Conservation (phyloP, 2,888 invertebrate species). For the Tubiluchus corallicola region DNA sequence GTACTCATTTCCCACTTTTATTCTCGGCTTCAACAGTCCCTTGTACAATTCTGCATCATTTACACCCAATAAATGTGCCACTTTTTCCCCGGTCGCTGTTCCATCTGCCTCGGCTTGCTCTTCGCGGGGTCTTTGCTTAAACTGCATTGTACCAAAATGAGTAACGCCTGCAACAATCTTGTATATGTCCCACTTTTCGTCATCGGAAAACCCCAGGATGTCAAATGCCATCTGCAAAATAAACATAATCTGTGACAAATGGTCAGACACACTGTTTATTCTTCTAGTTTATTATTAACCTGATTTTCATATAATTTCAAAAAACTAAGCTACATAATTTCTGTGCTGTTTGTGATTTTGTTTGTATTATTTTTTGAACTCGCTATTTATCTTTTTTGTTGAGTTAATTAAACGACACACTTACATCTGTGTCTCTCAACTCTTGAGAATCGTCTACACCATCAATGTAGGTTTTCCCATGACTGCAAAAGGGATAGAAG, state of each 20-base stretch:
- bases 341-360: no score
- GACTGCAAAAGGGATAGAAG: neutral
- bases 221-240: constrained; percentile 87
- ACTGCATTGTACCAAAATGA: constrained; percentile 99
- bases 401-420: no score
- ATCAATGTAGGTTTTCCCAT: constrained; percentile 86
- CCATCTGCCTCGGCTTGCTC: constrained; percentile 98
- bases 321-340: no score
- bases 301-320: no score
- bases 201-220: constrained; percentile 89
- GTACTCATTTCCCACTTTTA: constrained; percentile 34
- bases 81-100: constrained; percentile 39
- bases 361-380: no score
- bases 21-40: constrained; percentile 33
- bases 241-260: no score
- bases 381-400: no score
- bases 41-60: constrained; percentile 29
- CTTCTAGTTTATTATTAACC: no score
- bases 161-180: constrained; percentile 94
- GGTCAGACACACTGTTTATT: no score
- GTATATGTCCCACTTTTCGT: constrained; percentile 92
- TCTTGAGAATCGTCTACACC: constrained; percentile 90
- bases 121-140: constrained; percentile 99
- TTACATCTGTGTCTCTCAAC: constrained; percentile 32
- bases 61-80: constrained; percentile 28